Base-by-base conservation (phyloP, 1,140 invertebrate species). In the Brevipalpus yothersi region DNA sequence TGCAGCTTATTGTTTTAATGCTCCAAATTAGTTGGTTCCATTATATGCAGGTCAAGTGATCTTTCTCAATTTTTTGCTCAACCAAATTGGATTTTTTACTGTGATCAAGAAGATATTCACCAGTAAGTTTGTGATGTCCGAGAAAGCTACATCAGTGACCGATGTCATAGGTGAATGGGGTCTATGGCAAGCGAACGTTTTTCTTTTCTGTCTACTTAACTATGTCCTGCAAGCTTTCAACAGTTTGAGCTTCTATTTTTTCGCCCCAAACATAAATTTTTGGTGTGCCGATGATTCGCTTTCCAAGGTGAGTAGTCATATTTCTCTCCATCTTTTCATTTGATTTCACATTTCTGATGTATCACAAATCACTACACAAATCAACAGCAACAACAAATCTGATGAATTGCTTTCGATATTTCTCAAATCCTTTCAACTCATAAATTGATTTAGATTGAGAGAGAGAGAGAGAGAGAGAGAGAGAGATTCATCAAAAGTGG, bases 231-330 rank as follows among this genome's bases (percentile, higher is more conserved):
- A 43, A 42, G 31, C 61, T 2, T 56, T 51, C 19, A 62, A 64
- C 42, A 64, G 62, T 47, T 31, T 64, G 42, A 54, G 42, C 8
- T 54, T 60, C 15, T 49, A 58, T 11, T 64, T 64, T 57, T 56
- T 47, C 51, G 58, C 63, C 1, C 58, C 63, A 12, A 62, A 62
- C 10, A 53, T 58, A 4, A 61, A 64, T 13, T 62, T 59, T 23
- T 55, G 61, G 56, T 64, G 63, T 55, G 40, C 49, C 4, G 49
- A 51, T 17, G n/a, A 51, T 51, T 15, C 49, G 1, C 17, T 7
- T 8, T 51, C 49, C 21, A n/a, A 51, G 49, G 49, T 51, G n/a
- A 51, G 49, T n/a, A 8, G 17, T 17, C 9, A 51, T 17, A 3
- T 19, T 8, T 17, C 21, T 51, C 21, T 45, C 43, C 2, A 45